phyloP scores from a whole-genome alignment of 2,888 invertebrate species.

The Catocala fraxini region DNA sequence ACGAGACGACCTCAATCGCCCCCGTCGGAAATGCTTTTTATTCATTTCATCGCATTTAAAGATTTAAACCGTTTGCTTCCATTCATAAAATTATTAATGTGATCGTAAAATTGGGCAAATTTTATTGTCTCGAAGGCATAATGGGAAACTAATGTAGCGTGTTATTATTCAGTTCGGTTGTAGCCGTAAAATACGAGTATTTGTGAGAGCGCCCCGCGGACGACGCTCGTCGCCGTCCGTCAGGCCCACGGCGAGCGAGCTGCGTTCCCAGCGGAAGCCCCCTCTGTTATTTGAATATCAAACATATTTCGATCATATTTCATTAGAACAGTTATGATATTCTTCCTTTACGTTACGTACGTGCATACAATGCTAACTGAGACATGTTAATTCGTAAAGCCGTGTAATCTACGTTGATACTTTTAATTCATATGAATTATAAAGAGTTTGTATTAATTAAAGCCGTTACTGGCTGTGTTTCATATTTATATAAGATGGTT shows the following conservation, averaged over 20 bases:
- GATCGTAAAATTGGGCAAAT: constrained; percentile 88
- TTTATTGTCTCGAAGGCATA: constrained; percentile 87
- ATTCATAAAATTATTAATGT: constrained; percentile 88
- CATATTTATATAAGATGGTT: constrained; percentile 12
- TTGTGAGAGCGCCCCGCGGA: constrained; percentile 70
- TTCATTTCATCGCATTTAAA: constrained; percentile 80
- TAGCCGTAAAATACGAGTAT: constrained; percentile 85
- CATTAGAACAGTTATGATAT: constrained; percentile 85
- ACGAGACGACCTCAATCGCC: constrained; percentile 74
- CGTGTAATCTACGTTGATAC: constrained; percentile 35
- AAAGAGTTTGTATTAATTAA: too few relatives aligned
- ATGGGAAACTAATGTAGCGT: constrained; percentile 88
- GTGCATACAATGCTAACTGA: constrained; percentile 73
- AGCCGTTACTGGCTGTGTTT: constrained; percentile 45
- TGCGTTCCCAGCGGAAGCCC: constrained; percentile 82
- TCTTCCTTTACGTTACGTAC: constrained; percentile 78
- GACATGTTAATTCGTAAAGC: constrained; percentile 70
- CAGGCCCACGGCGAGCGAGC: constrained; percentile 26
- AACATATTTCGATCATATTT: constrained; percentile 83
- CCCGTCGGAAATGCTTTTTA: constrained; percentile 71
- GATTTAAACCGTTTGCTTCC: constrained; percentile 83
- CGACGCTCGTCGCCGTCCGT: constrained; percentile 54
- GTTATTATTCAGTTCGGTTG: constrained; percentile 87
- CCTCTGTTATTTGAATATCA: constrained; percentile 84
- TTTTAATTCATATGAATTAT: too few relatives aligned